Conservation (phyloP, 1,140 invertebrate genomes). For the Saccostrea glomerata region DNA sequence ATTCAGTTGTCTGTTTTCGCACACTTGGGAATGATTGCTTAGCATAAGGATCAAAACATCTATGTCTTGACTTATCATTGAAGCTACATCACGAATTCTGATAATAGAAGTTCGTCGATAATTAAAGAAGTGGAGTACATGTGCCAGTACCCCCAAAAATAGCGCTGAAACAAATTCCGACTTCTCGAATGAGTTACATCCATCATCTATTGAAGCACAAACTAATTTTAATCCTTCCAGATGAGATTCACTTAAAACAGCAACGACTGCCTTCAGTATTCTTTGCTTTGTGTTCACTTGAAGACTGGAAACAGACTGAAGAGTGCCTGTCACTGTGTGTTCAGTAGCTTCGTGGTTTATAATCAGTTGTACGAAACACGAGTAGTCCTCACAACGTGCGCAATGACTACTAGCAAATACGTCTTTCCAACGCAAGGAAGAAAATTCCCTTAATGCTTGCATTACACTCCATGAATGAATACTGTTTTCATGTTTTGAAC, state of each 20-base stretch:
- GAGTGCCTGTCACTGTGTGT: not conserved
- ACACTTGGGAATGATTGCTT: not conserved
- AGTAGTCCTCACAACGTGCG: not conserved
- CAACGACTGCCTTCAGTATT: not conserved
- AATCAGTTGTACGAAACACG: not conserved
- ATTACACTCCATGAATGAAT: not conserved
- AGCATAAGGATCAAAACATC: not conserved
- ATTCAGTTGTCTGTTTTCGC: not conserved
- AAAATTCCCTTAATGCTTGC: not conserved
- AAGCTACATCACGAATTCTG: not conserved
- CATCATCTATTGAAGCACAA: not conserved
- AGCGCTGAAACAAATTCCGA: not conserved
- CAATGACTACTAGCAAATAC: not conserved
- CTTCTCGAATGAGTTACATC: not conserved
- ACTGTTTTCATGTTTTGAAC: slow-evolving; percentile 9
- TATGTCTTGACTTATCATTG: slow-evolving; percentile 1
- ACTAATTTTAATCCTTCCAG: not conserved
- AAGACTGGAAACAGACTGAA: not conserved
- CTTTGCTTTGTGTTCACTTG: not conserved
- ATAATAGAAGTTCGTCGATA: not conserved
- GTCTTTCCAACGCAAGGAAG: not conserved
- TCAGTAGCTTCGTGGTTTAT: not conserved
- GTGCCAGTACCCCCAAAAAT: not conserved
- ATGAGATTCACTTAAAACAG: not conserved
- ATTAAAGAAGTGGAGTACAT: not conserved